Evolutionary conservation across 2,888 invertebrate species (phyloP).

Genomic region (Parelbella ahira): DNA sequence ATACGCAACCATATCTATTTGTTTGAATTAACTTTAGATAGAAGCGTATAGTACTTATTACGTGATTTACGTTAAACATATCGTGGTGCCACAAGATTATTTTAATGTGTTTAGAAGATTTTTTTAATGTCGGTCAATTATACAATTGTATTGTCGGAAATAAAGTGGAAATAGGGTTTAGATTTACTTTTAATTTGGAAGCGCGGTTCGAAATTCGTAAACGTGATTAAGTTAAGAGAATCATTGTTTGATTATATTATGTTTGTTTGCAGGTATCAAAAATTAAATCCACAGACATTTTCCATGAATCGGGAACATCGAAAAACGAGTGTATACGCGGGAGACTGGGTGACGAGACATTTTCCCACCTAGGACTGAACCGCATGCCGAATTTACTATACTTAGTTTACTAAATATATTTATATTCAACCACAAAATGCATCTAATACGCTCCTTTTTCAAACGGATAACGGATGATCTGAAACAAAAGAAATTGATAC

Average conservation of each 20-base stretch:
- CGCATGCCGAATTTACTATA: constrained; percentile 15
- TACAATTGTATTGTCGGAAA: no score
- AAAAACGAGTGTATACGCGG: constrained; percentile 45
- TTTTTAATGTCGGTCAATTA: no score
- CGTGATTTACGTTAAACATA: no score
- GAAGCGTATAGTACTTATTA: no score
- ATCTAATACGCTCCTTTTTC: constrained; percentile 82
- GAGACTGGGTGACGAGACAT: constrained; percentile 50
- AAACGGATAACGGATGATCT: constrained; percentile 85
- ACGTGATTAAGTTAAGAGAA: no score
- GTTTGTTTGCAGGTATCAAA: constrained; percentile 48
- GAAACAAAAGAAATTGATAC: constrained; percentile 85
- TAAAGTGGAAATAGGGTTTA: no score
- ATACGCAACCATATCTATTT: no score
- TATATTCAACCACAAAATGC: constrained; percentile 63
- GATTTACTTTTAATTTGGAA: no score
- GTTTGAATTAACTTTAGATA: no score
- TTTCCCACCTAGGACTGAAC: constrained; percentile 51
- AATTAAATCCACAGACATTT: constrained; percentile 28
- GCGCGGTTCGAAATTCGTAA: no score
- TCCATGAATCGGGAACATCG: constrained; percentile 63
- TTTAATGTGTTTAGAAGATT: no score
- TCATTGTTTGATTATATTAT: background rate
- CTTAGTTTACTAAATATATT: constrained; percentile 9
- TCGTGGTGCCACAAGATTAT: no score